phyloP scores from a whole-genome alignment of 2,113 vertebrate genomes.

The Myiozetetes cayanensis region DNA sequence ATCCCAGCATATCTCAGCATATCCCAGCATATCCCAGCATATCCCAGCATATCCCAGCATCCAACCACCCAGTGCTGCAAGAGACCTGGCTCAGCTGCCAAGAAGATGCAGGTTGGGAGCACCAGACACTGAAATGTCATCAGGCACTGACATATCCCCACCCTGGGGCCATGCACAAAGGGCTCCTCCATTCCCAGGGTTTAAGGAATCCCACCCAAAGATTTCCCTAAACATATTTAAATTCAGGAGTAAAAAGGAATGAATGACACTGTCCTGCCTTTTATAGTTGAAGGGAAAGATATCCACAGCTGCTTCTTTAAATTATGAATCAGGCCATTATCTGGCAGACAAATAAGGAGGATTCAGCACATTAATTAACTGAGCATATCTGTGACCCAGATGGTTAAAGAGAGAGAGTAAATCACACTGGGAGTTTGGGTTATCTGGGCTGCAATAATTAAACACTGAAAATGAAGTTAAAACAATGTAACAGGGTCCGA shows the following conservation, averaged over 20 bases:
- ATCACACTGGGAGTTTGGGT: conserved; percentile 22
- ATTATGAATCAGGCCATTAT: conserved; percentile 68
- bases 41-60: rapidly evolving
- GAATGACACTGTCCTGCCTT: conserved; percentile 42
- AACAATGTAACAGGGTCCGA: not conserved
- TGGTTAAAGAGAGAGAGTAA: conserved; percentile 50
- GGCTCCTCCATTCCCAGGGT: not conserved
- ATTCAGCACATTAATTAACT: conserved; percentile 69
- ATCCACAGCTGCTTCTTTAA: conserved; percentile 70
- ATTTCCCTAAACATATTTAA: conserved; percentile 14
- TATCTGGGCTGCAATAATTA: conserved; percentile 37
- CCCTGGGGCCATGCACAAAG: not conserved
- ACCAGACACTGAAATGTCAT: not conserved
- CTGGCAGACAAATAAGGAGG: conserved; percentile 57
- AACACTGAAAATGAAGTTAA: not conserved
- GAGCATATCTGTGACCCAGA: conserved; percentile 69
- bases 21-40: rapidly evolving
- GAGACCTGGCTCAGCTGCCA: not conserved
- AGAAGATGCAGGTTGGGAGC: not conserved
- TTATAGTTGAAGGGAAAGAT: conserved; percentile 42
- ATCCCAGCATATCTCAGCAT: rapidly evolving
- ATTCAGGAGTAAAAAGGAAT: conserved; percentile 38
- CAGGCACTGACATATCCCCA: not conserved
- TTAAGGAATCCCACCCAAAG: not conserved
- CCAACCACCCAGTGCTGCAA: not conserved